A percentile compares a stretch with the other conserved stretches of the same genome.
Evolutionary conservation across 2,797 vertebrate species (phyloP).

Genomic region (Schizothorax lantsangensis): DNA sequence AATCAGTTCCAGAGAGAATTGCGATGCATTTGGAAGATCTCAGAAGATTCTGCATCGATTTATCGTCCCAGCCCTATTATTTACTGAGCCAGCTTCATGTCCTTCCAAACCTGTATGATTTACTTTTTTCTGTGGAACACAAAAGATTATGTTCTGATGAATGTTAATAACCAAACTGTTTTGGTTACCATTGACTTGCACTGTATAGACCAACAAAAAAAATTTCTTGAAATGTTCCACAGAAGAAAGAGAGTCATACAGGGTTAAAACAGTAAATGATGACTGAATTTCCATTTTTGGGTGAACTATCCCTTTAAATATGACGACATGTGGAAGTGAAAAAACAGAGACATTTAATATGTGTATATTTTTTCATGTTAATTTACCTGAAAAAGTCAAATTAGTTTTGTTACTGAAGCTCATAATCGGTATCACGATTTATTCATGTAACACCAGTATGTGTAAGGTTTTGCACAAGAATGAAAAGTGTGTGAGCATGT

Average conservation of each 20-base stretch:
- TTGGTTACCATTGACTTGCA: not conserved
- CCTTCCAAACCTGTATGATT: not conserved
- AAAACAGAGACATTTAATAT: slow-evolving; percentile 88
- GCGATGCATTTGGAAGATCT: too few species aligned
- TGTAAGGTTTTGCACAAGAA: slow-evolving; percentile 84
- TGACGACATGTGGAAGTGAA: slow-evolving; percentile 80
- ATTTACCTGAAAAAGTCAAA: slow-evolving; percentile 87
- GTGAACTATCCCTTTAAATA: slow-evolving; percentile 20
- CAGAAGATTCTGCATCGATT: too few species aligned
- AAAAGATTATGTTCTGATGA: not conserved
- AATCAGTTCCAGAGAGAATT: too few species aligned
- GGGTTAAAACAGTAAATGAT: not conserved
- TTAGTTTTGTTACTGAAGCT: slow-evolving; percentile 96
- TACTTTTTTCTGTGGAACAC: not conserved
- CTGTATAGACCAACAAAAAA: not conserved
- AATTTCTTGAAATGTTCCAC: not conserved
- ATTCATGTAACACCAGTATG: slow-evolving; percentile 73
- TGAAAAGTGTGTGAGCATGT: slow-evolving; percentile 54
- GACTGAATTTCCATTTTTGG: not conserved
- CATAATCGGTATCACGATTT: slow-evolving; percentile 41
- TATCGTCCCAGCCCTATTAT: too few species aligned
- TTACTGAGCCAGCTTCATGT: not conserved
- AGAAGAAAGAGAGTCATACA: not conserved
- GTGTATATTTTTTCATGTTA: slow-evolving; percentile 91
- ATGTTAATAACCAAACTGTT: not conserved